A percentile compares a stretch with the other conserved stretches of the same genome.
Evolutionary conservation across 2,797 vertebrate genomes (phyloP).

Genomic region (Xiphorhynchus erythropygius): DNA sequence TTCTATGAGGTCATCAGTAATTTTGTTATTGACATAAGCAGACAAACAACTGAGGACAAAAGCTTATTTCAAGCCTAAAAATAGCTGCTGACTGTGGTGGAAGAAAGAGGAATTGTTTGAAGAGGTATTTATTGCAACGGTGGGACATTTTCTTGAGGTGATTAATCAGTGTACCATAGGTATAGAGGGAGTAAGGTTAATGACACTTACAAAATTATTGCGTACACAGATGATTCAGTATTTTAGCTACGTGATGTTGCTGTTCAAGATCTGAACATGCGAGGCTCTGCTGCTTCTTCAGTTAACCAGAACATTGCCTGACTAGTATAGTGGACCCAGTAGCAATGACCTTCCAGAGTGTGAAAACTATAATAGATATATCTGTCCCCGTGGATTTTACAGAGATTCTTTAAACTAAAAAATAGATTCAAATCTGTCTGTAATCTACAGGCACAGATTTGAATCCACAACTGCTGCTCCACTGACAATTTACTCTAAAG

Average conservation of each 20-base stretch:
- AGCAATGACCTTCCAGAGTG: not conserved
- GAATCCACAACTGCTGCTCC: not conserved
- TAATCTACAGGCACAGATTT: not conserved
- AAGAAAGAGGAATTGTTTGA: not conserved
- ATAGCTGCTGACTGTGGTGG: not conserved
- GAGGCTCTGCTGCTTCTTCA: not conserved
- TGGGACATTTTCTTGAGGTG: not conserved
- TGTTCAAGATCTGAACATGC: not conserved
- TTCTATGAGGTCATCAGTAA: not conserved
- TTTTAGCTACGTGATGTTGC: not conserved
- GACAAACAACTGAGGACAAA: not conserved
- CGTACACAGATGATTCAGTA: not conserved
- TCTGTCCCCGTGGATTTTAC: not conserved
- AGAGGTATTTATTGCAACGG: not conserved
- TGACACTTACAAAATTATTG: not conserved
- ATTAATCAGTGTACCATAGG: not conserved
- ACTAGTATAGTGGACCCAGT: fast-evolving
- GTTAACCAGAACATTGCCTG: not conserved
- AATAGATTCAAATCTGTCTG: not conserved
- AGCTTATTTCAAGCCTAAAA: not conserved
- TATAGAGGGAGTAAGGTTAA: not conserved
- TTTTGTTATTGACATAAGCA: not conserved
- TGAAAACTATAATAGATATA: not conserved
- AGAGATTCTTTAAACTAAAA: not conserved
- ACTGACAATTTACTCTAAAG: not conserved